A percentile compares a stretch with the other conserved stretches of the same genome.
Evolutionary conservation across 2,888 invertebrate species (phyloP).

Genomic region (Cephalotes varians): DNA sequence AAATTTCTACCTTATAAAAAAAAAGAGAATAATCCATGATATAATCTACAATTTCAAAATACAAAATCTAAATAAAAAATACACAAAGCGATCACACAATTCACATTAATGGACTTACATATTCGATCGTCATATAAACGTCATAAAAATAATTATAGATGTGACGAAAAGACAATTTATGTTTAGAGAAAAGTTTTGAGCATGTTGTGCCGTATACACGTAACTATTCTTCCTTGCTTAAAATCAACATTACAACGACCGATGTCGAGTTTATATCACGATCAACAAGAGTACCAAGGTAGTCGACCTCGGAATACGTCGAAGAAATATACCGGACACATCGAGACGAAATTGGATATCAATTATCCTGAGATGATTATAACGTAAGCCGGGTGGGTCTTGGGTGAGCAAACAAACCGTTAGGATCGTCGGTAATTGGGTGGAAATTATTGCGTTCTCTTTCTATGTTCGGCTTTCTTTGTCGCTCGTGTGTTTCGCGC

Average conservation of each 20-base stretch:
- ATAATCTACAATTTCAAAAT: not conserved
- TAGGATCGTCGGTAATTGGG: constrained; percentile 78
- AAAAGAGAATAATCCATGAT: not conserved
- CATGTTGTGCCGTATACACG: not conserved
- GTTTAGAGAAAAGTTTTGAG: not conserved
- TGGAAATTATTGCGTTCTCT: constrained; percentile 73
- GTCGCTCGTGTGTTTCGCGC: constrained; percentile 32
- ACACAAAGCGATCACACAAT: not conserved
- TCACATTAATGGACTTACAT: not conserved
- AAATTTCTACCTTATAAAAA: not conserved
- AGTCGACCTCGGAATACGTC: constrained; percentile 28
- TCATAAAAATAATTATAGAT: not conserved
- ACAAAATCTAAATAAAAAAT: too few species aligned
- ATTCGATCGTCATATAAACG: not conserved
- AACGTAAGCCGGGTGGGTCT: constrained; percentile 75
- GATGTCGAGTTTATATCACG: not conserved
- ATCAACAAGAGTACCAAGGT: constrained; percentile 29
- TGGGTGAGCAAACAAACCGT: constrained; percentile 80
- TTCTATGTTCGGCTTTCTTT: constrained; percentile 20
- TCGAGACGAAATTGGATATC: constrained; percentile 77
- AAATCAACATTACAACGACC: not conserved
- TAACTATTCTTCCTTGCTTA: not conserved
- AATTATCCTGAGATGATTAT: constrained; percentile 80
- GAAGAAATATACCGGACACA: constrained; percentile 45
- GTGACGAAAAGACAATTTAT: not conserved